Conservation (phyloP, 2,113 vertebrate genomes). For the Clarias batrachus region DNA sequence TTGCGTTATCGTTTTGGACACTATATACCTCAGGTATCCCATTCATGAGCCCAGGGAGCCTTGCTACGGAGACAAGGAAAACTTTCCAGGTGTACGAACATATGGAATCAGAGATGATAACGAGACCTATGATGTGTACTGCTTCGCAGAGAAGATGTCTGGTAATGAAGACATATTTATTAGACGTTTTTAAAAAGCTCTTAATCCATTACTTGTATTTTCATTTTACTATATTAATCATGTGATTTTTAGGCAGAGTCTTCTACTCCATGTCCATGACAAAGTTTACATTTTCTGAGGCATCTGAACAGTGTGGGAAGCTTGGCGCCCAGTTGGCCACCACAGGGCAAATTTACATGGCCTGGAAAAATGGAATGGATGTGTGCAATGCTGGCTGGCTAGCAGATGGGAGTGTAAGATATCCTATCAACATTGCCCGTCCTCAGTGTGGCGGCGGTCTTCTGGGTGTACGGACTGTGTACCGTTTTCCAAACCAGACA, state of each 20-base stretch:
- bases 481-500: slow-evolving; percentile 86
- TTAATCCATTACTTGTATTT: neutral
- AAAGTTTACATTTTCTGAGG: slow-evolving; percentile 90
- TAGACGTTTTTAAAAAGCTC: neutral
- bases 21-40: slow-evolving; percentile 80
- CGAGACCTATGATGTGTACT: slow-evolving; percentile 97
- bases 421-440: slow-evolving; percentile 88
- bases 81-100: slow-evolving; percentile 90
- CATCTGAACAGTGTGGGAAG: slow-evolving; percentile 81
- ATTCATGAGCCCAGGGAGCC: slow-evolving; percentile 89
- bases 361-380: slow-evolving; percentile 93
- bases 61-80: slow-evolving; percentile 93
- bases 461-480: slow-evolving; percentile 88
- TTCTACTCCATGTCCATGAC: slow-evolving; percentile 85
- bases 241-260: slow-evolving; percentile 80
- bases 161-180: slow-evolving; percentile 68
- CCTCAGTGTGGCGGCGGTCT: slow-evolving; percentile 93
- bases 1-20: too few relatives aligned
- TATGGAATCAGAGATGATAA: slow-evolving; percentile 89
- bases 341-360: slow-evolving; percentile 90
- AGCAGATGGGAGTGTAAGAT: slow-evolving; percentile 88
- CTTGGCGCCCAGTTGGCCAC: slow-evolving; percentile 85
- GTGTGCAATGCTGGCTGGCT: slow-evolving; percentile 94
- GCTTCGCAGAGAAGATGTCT: slow-evolving; percentile 92
- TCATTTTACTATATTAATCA: neutral